Percentiles rank a stretch among this genome's conserved stretches.
These are phyloP conservation scores for Sebastes hubbsi DNA, from an alignment of 2,797 vertebrate genomes.

Conservation along the genomic window DNA sequence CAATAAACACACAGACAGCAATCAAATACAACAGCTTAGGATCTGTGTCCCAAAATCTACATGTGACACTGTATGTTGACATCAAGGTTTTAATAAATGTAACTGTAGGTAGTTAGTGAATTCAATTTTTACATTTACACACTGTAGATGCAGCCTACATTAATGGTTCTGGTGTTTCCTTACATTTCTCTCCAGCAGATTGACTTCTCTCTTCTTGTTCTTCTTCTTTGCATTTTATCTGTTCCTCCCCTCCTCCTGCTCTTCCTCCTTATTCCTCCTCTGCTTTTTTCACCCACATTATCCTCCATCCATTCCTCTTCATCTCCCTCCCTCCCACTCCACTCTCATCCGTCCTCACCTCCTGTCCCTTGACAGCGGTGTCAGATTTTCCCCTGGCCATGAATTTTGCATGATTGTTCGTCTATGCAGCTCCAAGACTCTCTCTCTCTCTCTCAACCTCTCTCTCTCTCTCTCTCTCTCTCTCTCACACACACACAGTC, in stretches of 20 bases:
- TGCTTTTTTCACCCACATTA: slow-evolving; percentile 28
- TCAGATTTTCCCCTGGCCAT: slow-evolving; percentile 64
- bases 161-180: not conserved
- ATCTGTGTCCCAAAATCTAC: not conserved
- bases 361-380: slow-evolving; percentile 55
- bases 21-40: not conserved
- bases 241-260: not conserved
- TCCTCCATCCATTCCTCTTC: slow-evolving; percentile 44
- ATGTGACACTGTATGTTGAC: not conserved
- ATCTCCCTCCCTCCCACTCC: slow-evolving; percentile 24
- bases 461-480: not conserved
- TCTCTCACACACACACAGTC: not conserved
- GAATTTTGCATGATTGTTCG: slow-evolving; percentile 68
- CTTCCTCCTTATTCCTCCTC: slow-evolving; percentile 13
- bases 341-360: slow-evolving; percentile 54
- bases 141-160: not conserved
- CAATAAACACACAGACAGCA: not conserved
- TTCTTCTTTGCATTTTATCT: slow-evolving; percentile 16
- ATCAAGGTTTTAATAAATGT: not conserved
- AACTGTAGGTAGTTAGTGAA: not conserved
- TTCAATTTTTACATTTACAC: not conserved
- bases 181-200: not conserved
- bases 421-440: slow-evolving; percentile 45
- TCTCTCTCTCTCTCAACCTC: not conserved
- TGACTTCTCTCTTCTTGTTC: not conserved